Evolutionary conservation across 2,113 vertebrate genomes (phyloP), one percentile per base, ranked within the genome.

Genomic region (Carassius carassius): DNA sequence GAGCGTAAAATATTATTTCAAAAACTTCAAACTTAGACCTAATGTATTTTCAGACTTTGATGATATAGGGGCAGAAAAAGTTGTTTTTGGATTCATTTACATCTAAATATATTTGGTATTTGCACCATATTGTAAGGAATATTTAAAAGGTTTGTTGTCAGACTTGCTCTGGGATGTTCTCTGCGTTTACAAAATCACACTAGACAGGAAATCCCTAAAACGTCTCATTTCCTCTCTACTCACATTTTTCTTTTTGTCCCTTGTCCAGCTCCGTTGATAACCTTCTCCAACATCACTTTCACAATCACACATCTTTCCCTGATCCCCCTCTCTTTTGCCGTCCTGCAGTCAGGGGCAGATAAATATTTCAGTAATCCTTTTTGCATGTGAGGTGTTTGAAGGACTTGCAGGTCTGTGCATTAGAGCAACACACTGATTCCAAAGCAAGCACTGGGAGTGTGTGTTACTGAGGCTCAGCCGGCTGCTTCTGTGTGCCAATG

Each of bases 301-400:
- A 54, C 80, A 78, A 60, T 65, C 70, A 58, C 29, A 25, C 49
- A 35, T 69, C 86, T 82, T 56, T 80, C 37, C 76, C 84, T 25
- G 12, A 37, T 80, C 65, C 19, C 41, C 47, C 29, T 12, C 19
- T 58, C 19, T 23, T 58, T 17, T 1, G 25, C 21, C 2, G 11
- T 60, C 49, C 47, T 32, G 54, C 58, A 69, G 65, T 81, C 72
- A 82, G 60, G 35, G 74, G 29, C 37, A 29, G 73, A 60, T 78
- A 82, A 86, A 87, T 86, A 87, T 89, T 87, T 84, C 81, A 86
- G 67, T 74, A 62, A 51, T 62, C 35, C 79, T 81, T 74, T 82
- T 17, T 76, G 78, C 51, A 44, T 79, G 63, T 12, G 41, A 58
- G 56, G 60, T 80, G 58, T 83, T 49, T 62, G 58, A 79, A 73